phyloP scores from a whole-genome alignment of 2,888 invertebrate species.

The Tortricodes alternella region DNA sequence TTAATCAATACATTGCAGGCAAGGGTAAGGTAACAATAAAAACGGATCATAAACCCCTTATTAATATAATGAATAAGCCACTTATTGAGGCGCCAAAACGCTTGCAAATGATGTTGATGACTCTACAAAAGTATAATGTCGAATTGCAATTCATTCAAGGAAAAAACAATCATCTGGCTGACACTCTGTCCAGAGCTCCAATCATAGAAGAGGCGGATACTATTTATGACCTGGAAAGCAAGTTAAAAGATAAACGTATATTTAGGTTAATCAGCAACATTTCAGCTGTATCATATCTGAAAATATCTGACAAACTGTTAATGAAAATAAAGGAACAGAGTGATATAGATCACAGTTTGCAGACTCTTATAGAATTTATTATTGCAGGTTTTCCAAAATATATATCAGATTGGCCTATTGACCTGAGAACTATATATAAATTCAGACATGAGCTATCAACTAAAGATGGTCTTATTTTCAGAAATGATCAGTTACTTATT shows the following conservation, averaged over 20 bases:
- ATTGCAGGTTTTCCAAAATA: background rate
- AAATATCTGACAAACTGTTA: background rate
- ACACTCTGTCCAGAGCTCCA: background rate
- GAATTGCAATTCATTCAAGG: background rate
- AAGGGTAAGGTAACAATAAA: background rate
- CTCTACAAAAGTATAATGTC: background rate
- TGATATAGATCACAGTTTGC: background rate
- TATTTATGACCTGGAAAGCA: background rate
- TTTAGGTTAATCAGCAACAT: background rate
- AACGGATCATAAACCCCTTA: background rate
- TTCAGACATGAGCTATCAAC: background rate
- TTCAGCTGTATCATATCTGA: background rate
- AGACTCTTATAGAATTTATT: background rate
- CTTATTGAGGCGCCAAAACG: background rate
- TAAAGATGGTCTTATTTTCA: background rate
- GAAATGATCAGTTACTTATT: background rate
- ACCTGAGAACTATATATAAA: background rate
- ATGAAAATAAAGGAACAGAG: background rate
- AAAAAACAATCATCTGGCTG: background rate
- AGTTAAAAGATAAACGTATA: background rate
- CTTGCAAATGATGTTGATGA: background rate
- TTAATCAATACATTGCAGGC: background rate
- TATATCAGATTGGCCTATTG: background rate
- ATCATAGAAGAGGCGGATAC: background rate
- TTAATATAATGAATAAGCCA: background rate